phyloP scores from a whole-genome alignment of 2,888 invertebrate genomes.

The Trissolcus brochymenae region DNA sequence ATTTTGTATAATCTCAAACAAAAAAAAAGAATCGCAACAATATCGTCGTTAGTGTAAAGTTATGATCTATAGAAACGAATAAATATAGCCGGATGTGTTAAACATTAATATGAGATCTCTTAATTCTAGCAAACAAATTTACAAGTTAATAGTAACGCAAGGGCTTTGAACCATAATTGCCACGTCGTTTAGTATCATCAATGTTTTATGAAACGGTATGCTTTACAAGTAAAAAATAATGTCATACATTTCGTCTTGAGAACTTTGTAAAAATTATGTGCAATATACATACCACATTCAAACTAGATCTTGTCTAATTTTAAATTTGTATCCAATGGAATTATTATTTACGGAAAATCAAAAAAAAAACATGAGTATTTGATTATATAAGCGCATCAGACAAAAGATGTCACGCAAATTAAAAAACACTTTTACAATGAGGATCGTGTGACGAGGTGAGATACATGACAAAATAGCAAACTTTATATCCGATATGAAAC shows the following conservation, averaged over 20 bases:
- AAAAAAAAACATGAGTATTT: too few species aligned
- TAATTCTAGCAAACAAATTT: constrained; percentile 5
- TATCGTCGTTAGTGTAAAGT: neutral
- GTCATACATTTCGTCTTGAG: neutral
- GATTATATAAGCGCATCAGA: too few species aligned
- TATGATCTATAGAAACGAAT: neutral
- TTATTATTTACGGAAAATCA: too few species aligned
- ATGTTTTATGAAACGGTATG: constrained; percentile 7
- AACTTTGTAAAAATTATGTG: neutral
- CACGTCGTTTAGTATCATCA: constrained; percentile 7
- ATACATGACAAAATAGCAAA: constrained; percentile 15
- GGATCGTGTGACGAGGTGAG: constrained; percentile 23
- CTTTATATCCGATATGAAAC: constrained; percentile 2
- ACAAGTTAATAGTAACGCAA: constrained; percentile 15
- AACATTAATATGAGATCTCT: constrained; percentile 2
- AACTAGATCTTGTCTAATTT: too few species aligned
- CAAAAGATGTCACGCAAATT: neutral
- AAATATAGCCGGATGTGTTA: neutral
- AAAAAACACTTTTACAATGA: neutral
- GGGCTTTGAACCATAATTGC: constrained; percentile 28
- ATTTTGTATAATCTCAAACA: too few species aligned
- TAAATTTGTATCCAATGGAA: too few species aligned
- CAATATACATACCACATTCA: neutral
- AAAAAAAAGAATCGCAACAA: too few species aligned
- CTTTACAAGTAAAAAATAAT: constrained; percentile 9